Evolutionary conservation across 1,140 invertebrate species (phyloP), one percentile per base, ranked within the genome.

Genomic region (Notospermus geniculatus): DNA sequence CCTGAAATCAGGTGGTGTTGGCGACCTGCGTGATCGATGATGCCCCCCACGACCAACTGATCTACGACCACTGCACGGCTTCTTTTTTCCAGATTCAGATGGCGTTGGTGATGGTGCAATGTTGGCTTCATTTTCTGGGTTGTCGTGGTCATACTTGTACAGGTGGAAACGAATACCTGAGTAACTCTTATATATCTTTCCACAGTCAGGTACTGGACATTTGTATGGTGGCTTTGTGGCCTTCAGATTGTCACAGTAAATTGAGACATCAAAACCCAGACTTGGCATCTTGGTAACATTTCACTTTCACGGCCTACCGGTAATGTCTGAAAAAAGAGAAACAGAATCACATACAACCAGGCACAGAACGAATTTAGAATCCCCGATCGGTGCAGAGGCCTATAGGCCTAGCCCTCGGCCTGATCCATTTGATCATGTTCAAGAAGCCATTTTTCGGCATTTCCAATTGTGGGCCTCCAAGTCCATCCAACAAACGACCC

Each of bases 141-240:
- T 79, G 27, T 90, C 88, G 76, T 93, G 91, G 77, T 92, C 89
- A 81, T 87, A 90, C 74, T 91, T 91, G 60, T 88, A 87, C 63
- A 93, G 81, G 79, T 94, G 91, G 79, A 90, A 91, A 74, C 91
- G 90, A 66, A 94, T 85, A 0, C 91, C 92, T 75, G 87, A 88
- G 60, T 91, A 86, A 65, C 89, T 91, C 81, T 92, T 92, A 78
- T 93, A 93, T 23, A 89, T 86, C 80, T 89, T 90, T 50, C 88
- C 89, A 82, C 91, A 94, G 63, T 89, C 88, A 70, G 88, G 86
- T 43, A 92, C 84, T 13, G 91, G 91, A 74, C 91, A 94, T 69
- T 88, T 86, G 80, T 91, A 93, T 32, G 91, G 91, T 62, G 91
- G 90, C 59, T 90, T 90, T 62, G 90, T 88, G 66, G 87, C 87